Evolutionary conservation across 1,140 invertebrate species (phyloP).

Genomic region (Drosophila baimaii): DNA sequence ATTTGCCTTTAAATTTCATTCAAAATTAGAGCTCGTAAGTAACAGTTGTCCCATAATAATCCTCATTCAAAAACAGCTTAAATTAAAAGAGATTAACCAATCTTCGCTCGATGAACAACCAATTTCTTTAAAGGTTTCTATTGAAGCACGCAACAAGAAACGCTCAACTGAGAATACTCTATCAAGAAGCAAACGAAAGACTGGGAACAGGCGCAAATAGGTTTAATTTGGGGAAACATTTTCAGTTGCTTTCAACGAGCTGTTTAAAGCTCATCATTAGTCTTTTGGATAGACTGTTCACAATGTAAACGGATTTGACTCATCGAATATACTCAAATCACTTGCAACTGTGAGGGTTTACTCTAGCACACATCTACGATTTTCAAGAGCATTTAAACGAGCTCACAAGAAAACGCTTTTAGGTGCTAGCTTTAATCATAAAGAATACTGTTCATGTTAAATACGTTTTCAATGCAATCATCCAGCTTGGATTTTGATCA

Average conservation of each 20-base stretch:
- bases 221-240: too few species aligned
- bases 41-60: too few species aligned
- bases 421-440: constrained; percentile 41
- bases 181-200: too few species aligned
- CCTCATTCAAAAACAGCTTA: too few species aligned
- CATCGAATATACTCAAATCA: constrained; percentile 24
- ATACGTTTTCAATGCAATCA: constrained; percentile 60
- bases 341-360: constrained; percentile 46
- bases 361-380: constrained; percentile 74
- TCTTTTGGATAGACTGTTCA: constrained; percentile 27
- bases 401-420: constrained; percentile 77
- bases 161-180: too few species aligned
- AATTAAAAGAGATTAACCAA: too few species aligned
- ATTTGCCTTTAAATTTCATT: constrained; percentile 38
- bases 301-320: constrained; percentile 43
- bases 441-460: constrained; percentile 17
- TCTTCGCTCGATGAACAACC: too few species aligned
- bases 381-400: constrained; percentile 64
- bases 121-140: too few species aligned
- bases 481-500: constrained; percentile 2
- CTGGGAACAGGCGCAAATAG: too few species aligned
- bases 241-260: too few species aligned
- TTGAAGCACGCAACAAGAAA: too few species aligned
- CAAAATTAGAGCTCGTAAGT: neutral
- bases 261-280: too few species aligned